phyloP scores from a whole-genome alignment of 2,888 invertebrate species.

The Apodemia mormo region DNA sequence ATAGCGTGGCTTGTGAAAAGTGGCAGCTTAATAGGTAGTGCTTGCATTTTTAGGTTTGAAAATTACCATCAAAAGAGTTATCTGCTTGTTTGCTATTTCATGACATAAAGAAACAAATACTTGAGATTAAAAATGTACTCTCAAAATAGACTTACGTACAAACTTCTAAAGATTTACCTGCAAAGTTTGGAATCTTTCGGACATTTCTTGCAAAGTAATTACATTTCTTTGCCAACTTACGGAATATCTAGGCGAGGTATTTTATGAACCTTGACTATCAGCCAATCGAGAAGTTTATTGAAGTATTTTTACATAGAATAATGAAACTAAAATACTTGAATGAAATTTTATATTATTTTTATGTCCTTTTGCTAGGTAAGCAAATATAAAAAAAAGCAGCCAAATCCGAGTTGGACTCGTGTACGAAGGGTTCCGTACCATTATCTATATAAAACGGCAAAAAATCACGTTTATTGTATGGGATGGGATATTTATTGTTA shows the following conservation, averaged over 20 bases:
- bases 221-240: conserved; percentile 12
- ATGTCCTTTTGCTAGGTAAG: too few species aligned
- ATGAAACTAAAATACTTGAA: background rate
- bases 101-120: background rate
- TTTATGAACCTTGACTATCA: background rate
- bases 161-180: conserved; percentile 13
- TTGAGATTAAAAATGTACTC: background rate
- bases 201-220: conserved; percentile 1
- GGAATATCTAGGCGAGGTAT: background rate
- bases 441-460: too few species aligned
- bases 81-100: too few species aligned
- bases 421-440: too few species aligned
- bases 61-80: too few species aligned
- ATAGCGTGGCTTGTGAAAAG: too few species aligned
- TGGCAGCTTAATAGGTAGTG: too few species aligned
- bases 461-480: too few species aligned
- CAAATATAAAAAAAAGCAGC: too few species aligned
- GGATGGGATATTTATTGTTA: too few species aligned
- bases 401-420: too few species aligned
- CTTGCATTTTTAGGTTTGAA: too few species aligned
- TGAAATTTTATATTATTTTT: background rate
- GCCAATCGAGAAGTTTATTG: background rate
- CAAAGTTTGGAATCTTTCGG: conserved; percentile 5
- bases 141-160: background rate
- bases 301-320: conserved; percentile 2